phyloP scores from a whole-genome alignment of 2,888 invertebrate genomes.

The Lypha dubia region DNA sequence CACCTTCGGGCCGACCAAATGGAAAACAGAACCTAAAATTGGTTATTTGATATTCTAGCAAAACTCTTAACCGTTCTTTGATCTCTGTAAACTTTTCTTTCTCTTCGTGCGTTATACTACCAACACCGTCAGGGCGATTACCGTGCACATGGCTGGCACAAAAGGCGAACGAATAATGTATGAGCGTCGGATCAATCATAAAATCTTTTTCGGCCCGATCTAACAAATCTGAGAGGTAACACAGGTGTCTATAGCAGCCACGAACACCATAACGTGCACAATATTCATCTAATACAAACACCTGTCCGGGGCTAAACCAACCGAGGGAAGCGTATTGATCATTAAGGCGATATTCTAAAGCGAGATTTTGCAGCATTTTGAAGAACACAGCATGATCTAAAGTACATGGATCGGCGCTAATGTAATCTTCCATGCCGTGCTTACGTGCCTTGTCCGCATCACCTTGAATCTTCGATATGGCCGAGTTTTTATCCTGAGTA shows the following conservation, averaged over 20 bases:
- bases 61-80: slow-evolving; percentile 95
- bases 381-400: slow-evolving; percentile 98
- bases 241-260: slow-evolving; percentile 97
- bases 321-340: slow-evolving; percentile 99
- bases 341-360: slow-evolving; percentile 96
- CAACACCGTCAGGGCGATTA: slow-evolving; percentile 99
- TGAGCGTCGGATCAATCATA: slow-evolving; percentile 98
- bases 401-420: slow-evolving; percentile 99
- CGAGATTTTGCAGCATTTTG: slow-evolving; percentile 94
- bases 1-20: slow-evolving; percentile 99
- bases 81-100: slow-evolving; percentile 99
- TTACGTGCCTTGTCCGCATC: slow-evolving; percentile 91
- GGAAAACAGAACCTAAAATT: slow-evolving; percentile 99
- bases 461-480: slow-evolving; percentile 94
- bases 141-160: slow-evolving; percentile 99
- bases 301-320: slow-evolving; percentile 99
- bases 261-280: slow-evolving; percentile 98
- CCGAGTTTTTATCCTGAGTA: slow-evolving; percentile 92
- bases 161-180: slow-evolving; percentile 99
- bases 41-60: slow-evolving; percentile 98
- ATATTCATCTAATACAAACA: slow-evolving; percentile 98
- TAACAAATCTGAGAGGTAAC: slow-evolving; percentile 96
- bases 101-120: slow-evolving; percentile 98
- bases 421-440: slow-evolving; percentile 99
- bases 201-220: slow-evolving; percentile 96